A percentile compares a stretch with the other conserved stretches of the same genome.
Conservation (phyloP, 1,140 invertebrate genomes). For the Meloidogyne exigua region DNA sequence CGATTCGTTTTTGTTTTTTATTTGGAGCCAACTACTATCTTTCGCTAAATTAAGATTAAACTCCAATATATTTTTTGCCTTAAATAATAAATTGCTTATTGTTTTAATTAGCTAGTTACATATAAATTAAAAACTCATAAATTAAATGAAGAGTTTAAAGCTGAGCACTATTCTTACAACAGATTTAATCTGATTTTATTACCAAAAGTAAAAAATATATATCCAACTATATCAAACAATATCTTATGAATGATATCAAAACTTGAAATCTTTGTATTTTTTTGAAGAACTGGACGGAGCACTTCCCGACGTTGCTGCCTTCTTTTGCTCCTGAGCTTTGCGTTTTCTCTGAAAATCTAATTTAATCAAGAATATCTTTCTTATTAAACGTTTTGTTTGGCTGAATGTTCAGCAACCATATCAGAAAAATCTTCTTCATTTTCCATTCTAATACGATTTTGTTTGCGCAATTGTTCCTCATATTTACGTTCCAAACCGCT, state of each 20-base stretch:
- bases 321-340: conserved; percentile 62
- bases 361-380: conserved; percentile 16
- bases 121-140: no score
- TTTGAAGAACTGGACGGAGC: conserved; percentile 43
- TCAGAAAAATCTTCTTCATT: conserved; percentile 88
- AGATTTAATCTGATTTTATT: no score
- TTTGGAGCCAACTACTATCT: neutral
- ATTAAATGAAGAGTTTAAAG: no score
- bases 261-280: conserved; percentile 64
- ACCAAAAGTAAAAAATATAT: conserved; percentile 12
- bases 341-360: conserved; percentile 58
- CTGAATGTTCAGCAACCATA: conserved; percentile 70
- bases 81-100: neutral
- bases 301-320: conserved; percentile 28
- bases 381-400: conserved; percentile 49
- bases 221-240: neutral
- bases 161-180: no score
- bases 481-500: conserved; percentile 93
- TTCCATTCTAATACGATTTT: conserved; percentile 67
- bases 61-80: neutral
- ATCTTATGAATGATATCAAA: conserved; percentile 41
- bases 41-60: neutral
- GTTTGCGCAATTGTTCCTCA: conserved; percentile 77
- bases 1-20: neutral
- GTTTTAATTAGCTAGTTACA: no score